Percentiles rank a stretch among this genome's conserved stretches.
These are phyloP conservation scores for Catamblyrhynchus diadema DNA, from an alignment of 2,797 vertebrate species.

Conservation along the genomic window DNA sequence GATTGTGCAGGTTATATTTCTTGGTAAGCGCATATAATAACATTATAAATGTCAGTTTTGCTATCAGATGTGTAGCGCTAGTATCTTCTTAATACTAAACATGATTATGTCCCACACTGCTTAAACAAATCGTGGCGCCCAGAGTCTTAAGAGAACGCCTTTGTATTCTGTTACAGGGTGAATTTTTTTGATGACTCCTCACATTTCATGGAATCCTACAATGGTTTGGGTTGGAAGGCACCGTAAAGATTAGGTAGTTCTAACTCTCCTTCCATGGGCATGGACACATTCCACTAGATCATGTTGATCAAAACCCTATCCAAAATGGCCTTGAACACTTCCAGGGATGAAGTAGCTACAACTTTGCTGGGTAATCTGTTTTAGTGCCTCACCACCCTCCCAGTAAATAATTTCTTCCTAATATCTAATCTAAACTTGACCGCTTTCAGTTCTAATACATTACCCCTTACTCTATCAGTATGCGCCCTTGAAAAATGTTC, in stretches of 20 bases:
- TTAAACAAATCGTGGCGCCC: neutral
- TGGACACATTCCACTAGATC: neutral
- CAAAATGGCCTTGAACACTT: neutral
- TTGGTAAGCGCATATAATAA: conserved; percentile 23
- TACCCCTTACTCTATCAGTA: neutral
- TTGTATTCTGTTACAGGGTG: neutral
- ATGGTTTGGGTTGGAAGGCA: neutral
- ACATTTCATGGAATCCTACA: neutral
- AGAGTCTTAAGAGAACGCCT: neutral
- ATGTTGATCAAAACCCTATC: neutral
- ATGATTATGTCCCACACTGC: neutral
- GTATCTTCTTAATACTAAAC: neutral
- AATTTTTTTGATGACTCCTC: neutral
- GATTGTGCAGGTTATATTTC: conserved; percentile 41
- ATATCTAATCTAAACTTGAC: neutral
- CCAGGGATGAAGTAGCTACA: neutral
- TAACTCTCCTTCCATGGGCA: accelerated
- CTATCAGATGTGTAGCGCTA: neutral
- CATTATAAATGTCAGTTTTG: conserved; percentile 47
- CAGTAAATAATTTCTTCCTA: neutral
- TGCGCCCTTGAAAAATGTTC: neutral
- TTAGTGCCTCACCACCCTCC: neutral
- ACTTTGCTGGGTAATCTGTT: neutral
- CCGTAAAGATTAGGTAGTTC: neutral
- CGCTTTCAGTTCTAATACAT: neutral